Evolutionary conservation across 2,113 vertebrate species (phyloP).

Genomic region (Callaeas wilsoni): DNA sequence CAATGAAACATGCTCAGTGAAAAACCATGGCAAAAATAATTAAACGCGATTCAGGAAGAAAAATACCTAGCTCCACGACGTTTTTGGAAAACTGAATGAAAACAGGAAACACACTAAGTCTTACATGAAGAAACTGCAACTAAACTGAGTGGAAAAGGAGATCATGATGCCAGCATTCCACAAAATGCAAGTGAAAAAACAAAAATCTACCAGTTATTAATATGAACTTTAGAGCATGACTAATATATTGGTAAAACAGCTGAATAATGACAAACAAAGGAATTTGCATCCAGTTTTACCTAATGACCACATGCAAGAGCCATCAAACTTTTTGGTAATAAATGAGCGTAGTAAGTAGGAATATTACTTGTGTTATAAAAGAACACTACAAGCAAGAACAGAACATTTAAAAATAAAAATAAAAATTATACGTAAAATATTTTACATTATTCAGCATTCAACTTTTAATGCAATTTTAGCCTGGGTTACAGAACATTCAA

Average conservation of each 20-base stretch:
- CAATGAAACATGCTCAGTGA: neutral
- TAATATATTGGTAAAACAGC: neutral
- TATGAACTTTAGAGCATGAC: neutral
- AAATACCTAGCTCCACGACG: neutral
- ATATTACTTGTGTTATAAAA: neutral
- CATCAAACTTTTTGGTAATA: neutral
- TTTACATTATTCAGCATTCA: neutral
- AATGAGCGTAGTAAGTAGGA: neutral
- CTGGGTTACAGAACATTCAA: neutral
- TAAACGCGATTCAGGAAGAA: neutral
- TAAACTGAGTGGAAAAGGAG: neutral
- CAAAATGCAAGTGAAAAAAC: neutral
- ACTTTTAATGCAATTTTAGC: neutral
- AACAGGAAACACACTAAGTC: neutral
- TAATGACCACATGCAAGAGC: neutral
- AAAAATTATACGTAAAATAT: neutral
- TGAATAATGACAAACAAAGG: neutral
- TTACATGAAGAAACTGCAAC: neutral
- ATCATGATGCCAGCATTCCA: neutral
- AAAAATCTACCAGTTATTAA: neutral
- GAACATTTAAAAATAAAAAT: neutral
- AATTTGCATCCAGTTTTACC: neutral
- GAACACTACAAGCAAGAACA: neutral
- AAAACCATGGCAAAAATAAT: neutral
- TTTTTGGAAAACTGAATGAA: neutral